These are phyloP conservation scores for Sisor rabdophorus DNA, from an alignment of 2,113 vertebrate species.

Conservation along the genomic window DNA sequence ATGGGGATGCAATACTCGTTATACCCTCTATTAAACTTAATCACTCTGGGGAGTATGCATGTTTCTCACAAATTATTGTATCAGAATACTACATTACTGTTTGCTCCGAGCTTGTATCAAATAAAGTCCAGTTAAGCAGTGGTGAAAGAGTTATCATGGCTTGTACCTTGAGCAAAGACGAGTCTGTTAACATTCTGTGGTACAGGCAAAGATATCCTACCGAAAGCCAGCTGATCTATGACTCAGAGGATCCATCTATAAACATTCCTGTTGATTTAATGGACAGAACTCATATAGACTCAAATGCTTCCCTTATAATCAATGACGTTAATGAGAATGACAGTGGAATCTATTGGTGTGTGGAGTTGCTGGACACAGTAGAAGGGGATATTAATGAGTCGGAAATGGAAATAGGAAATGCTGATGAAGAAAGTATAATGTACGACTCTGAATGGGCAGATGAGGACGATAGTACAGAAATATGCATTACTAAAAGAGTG, in stretches of 20 bases:
- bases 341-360: slow-evolving; percentile 57
- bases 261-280: slow-evolving; percentile 43
- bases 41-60: slow-evolving; percentile 59
- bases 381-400: not conserved
- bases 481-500: slow-evolving; percentile 59
- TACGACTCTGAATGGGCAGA: not conserved
- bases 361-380: slow-evolving; percentile 28
- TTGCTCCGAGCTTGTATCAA: slow-evolving; percentile 52
- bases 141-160: slow-evolving; percentile 1
- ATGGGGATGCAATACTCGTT: slow-evolving; percentile 52
- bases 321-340: slow-evolving; percentile 44
- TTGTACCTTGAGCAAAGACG: not conserved
- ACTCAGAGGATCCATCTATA: slow-evolving; percentile 38
- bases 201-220: slow-evolving; percentile 33
- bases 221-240: slow-evolving; percentile 41
- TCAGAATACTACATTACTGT: slow-evolving; percentile 52
- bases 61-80: slow-evolving; percentile 43
- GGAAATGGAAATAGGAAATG: not conserved
- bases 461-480: slow-evolving; percentile 14
- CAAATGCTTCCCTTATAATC: slow-evolving; percentile 47
- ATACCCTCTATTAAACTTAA: slow-evolving; percentile 48
- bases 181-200: slow-evolving; percentile 58
- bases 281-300: slow-evolving; percentile 34
- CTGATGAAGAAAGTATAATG: not conserved
- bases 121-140: not conserved